Evolutionary conservation across 2,113 vertebrate genomes (phyloP), one percentile per base, ranked within the genome.

Genomic region (Orientallactaga bullata): DNA sequence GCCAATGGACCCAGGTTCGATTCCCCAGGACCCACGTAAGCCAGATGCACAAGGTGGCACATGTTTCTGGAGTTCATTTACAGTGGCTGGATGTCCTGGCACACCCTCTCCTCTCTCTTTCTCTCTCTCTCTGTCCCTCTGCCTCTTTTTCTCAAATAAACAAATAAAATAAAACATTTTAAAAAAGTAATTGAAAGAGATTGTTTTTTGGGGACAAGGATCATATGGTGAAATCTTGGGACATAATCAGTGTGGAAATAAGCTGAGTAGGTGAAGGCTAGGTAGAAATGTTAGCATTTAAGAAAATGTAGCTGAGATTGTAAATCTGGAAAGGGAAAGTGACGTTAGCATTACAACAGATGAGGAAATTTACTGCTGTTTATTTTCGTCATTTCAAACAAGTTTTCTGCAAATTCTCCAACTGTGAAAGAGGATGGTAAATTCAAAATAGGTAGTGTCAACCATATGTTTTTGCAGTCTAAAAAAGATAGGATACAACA

Each of bases 301-400:
- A 74, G 58, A 88, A 91, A 86, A 87, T 87, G 28, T 78, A 51
- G 30, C 88, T 84, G 73, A 90, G 30, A 28, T 92, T 91, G 58
- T 77, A 84, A 89, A 86, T 85, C 39, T 89, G 73, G 68, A 85
- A 89, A 87, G 78, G 9, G 26, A 78, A 88, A 69, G 71, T 68
- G 71, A 95, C 71, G 39, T 85, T 93, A 74, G 39, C 42, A 61
- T 86, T 88, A 83, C 92, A 95, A 55, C 72, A 83, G 78, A 83
- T 72, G 69, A 90, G 58, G 78, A 90, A 65, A 93, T 92, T 82
- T 78, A 65, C 30, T 63, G 71, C 35, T 84, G n/a, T 73, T 80
- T 87, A 32, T 85, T 94, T 90, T 83, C 60, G 93, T 92, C 82
- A 85, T 55, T 58, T 72, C 87, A 87, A 89, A 35, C 63, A 74